phyloP scores from a whole-genome alignment of 2,797 vertebrate species.

The Pseudochirops corinnae region DNA sequence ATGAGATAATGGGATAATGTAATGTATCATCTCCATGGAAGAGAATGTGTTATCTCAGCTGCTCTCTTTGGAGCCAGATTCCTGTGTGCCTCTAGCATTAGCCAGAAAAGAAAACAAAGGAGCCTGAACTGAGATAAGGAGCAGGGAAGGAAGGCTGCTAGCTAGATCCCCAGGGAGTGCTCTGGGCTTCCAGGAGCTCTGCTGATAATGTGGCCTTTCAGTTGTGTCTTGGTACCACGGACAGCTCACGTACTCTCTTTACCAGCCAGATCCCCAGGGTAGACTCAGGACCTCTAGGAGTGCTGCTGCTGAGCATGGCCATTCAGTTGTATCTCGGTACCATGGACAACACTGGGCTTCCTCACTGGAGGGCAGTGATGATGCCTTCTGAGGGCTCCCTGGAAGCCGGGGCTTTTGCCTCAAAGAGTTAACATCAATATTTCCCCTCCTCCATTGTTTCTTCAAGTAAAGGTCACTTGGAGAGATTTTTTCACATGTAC shows the following conservation, averaged over 20 bases:
- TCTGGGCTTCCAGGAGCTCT: not conserved
- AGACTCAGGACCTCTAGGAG: too few relatives aligned
- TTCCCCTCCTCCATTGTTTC: not conserved
- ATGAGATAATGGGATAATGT: not conserved
- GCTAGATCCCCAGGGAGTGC: not conserved
- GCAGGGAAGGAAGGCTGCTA: not conserved
- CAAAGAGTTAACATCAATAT: not conserved
- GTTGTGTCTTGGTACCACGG: not conserved
- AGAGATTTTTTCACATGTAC: not conserved
- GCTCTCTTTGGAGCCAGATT: not conserved
- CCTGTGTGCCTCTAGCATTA: not conserved
- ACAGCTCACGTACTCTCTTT: not conserved
- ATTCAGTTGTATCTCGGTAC: too few relatives aligned
- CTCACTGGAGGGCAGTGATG: not conserved
- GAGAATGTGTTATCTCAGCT: not conserved
- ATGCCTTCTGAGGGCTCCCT: not conserved
- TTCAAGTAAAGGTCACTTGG: not conserved
- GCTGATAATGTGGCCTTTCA: not conserved
- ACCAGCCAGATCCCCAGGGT: too few relatives aligned
- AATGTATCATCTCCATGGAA: constrained; percentile 5
- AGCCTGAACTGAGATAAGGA: not conserved
- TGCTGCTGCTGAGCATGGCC: too few relatives aligned
- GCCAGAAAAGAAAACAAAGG: not conserved
- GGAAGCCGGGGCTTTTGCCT: not conserved
- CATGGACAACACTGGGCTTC: too few relatives aligned